Conservation (phyloP, 2,888 invertebrate genomes). For the Sylvicola fuscatus region DNA sequence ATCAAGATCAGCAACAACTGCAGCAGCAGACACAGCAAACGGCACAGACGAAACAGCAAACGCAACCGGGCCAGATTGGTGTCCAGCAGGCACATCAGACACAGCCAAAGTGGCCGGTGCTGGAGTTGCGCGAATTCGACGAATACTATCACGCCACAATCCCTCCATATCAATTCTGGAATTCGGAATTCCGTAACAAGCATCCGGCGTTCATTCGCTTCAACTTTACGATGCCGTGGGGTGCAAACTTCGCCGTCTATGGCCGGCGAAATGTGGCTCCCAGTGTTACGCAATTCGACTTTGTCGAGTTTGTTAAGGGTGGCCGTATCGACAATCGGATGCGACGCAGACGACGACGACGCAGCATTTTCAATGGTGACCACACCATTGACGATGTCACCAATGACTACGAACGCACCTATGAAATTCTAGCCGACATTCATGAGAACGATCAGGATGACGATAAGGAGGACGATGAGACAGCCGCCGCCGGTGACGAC, state of each 20-base stretch:
- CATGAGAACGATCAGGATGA: conserved; percentile 19
- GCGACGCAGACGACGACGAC: conserved; percentile 31
- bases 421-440: conserved; percentile 10
- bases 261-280: conserved; percentile 88
- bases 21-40: conserved; percentile 6
- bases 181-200: conserved; percentile 77
- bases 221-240: conserved; percentile 81
- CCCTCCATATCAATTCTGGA: conserved; percentile 85
- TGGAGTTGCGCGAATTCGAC: conserved; percentile 69
- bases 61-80: conserved; percentile 9
- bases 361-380: conserved; percentile 6
- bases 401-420: conserved; percentile 11
- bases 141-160: conserved; percentile 66
- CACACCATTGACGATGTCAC: conserved; percentile 6
- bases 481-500: too few species aligned
- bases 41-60: conserved; percentile 13
- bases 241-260: conserved; percentile 87
- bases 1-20: neutral
- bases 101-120: conserved; percentile 52
- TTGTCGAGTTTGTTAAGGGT: conserved; percentile 83
- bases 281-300: conserved; percentile 92
- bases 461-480: conserved; percentile 13
- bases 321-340: conserved; percentile 61
- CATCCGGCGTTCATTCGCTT: conserved; percentile 74
- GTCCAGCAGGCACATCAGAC: conserved; percentile 25